Evolutionary conservation across 2,113 vertebrate genomes (phyloP), one percentile per base, ranked within the genome.

Genomic region (Erythrocercus mccallii): DNA sequence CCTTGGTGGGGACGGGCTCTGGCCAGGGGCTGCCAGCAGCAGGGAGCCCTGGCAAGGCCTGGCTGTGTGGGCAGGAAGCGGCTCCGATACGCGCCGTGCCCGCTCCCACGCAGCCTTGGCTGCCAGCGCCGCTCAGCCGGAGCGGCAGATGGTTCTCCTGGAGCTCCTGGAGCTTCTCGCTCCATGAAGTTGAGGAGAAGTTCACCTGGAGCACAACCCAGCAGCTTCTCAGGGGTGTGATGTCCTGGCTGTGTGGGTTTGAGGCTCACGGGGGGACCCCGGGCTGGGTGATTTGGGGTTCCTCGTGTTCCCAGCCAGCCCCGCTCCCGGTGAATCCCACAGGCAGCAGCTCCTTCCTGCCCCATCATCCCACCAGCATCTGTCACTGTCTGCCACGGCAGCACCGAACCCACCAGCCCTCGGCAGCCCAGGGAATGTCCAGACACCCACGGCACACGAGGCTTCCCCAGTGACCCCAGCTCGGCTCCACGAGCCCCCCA

Each of bases 71-170:
- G 96, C 93, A 88, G 79, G 20, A 7, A 1, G 2, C 4, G 2
- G 65, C 82, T 71, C 42, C 1, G 42, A 88, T 1, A 92, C 94
- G 35, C 18, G 9, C 82, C 22, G 71, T 96, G 73, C 88, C 90
- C 12, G 64, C 87, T 95, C 94, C 96, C 93, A 95, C 93, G 57
- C 97, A 93, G 82, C 95, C 92, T 37, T 10, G 86, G 94, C 94
- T 93, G 70, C 58, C 15, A 1, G 81, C 21, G 0, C 69, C 7
- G 19, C 88, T 62, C 90, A 86, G 87, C 90, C 76, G 0, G 3
- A 89, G 86, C 73, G 3, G 54, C 95, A 94, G 93, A 96, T 95
- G 96, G 96, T 18, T 73, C 25, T 9, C 65, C 1, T 1, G 86
- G 90, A 84, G 84, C 84, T 94, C 87, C 74, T 23, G 83, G 37